Percentiles rank a stretch among this genome's conserved stretches.
Evolutionary conservation across 2,888 invertebrate species (phyloP).

Genomic region (Priocnemis perturbator): DNA sequence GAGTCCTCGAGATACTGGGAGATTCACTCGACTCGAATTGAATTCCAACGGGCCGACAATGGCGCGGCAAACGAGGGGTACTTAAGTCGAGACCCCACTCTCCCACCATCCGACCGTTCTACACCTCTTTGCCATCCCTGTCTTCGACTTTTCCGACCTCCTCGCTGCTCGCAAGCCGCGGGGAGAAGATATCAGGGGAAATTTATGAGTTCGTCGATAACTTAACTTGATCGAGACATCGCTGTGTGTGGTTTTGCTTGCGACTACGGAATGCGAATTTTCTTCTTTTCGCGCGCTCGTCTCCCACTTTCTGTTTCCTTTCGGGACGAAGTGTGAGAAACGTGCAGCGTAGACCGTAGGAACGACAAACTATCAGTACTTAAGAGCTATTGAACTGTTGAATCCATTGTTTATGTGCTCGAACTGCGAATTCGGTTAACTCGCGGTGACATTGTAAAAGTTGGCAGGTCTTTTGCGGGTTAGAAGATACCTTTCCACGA

Average conservation of each 20-base stretch:
- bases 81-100: slow-evolving; percentile 11
- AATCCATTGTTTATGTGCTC: too few species aligned
- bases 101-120: not conserved
- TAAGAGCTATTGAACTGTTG: too few species aligned
- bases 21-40: slow-evolving; percentile 46
- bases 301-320: not conserved
- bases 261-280: not conserved
- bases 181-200: slow-evolving; percentile 13
- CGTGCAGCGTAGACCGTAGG: too few species aligned
- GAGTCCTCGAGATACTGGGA: slow-evolving; percentile 42
- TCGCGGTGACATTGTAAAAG: too few species aligned
- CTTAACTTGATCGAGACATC: not conserved
- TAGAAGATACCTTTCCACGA: too few species aligned
- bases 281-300: not conserved
- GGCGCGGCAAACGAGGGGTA: slow-evolving; percentile 26
- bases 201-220: slow-evolving; percentile 17
- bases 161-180: not conserved
- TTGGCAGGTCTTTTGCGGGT: too few species aligned
- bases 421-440: too few species aligned
- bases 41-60: slow-evolving; percentile 46
- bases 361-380: not conserved
- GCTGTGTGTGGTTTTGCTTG: not conserved
- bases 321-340: not conserved
- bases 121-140: not conserved
- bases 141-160: not conserved